These are phyloP conservation scores for Drosophila nannoptera DNA, from an alignment of 1,140 invertebrate genomes.

Conservation along the genomic window DNA sequence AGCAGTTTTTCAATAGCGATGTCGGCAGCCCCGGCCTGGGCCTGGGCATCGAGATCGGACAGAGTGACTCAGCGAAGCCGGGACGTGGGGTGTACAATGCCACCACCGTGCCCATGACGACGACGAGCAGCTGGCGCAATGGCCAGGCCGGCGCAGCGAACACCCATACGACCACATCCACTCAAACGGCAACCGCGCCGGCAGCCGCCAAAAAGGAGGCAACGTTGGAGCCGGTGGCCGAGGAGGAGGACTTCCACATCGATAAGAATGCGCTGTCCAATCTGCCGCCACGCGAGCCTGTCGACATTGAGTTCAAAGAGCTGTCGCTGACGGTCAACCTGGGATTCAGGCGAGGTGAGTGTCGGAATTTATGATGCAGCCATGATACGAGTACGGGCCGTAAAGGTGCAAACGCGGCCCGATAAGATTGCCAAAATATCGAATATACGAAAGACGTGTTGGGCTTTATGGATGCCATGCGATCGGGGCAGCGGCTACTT, in stretches of 20 bases:
- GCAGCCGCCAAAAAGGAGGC: slow-evolving; percentile 7
- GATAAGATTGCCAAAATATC: slow-evolving; percentile 64
- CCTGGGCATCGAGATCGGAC: slow-evolving; percentile 62
- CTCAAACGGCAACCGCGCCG: not conserved
- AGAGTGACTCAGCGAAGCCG: slow-evolving; percentile 28
- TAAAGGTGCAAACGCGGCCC: slow-evolving; percentile 31
- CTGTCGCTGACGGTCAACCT: slow-evolving; percentile 85
- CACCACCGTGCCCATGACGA: slow-evolving; percentile 70
- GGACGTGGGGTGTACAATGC: slow-evolving; percentile 61
- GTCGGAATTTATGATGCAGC: slow-evolving; percentile 27
- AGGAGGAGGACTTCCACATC: slow-evolving; percentile 52
- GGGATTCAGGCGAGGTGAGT: slow-evolving; percentile 85
- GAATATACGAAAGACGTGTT: slow-evolving; percentile 8
- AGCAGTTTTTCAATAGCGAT: slow-evolving; percentile 65
- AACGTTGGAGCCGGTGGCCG: slow-evolving; percentile 49
- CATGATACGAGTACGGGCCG: slow-evolving; percentile 3
- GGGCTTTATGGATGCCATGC: slow-evolving; percentile 39
- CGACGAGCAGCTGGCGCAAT: slow-evolving; percentile 42
- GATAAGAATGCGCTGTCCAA: slow-evolving; percentile 78
- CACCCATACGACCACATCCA: slow-evolving; percentile 3
- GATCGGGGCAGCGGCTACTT: slow-evolving; percentile 45
- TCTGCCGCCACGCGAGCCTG: slow-evolving; percentile 80
- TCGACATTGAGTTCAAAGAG: slow-evolving; percentile 87
- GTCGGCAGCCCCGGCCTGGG: slow-evolving; percentile 59
- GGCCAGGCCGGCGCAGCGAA: slow-evolving; percentile 30